Conservation (phyloP, 2,113 vertebrate species). For the Butorides virescens region DNA sequence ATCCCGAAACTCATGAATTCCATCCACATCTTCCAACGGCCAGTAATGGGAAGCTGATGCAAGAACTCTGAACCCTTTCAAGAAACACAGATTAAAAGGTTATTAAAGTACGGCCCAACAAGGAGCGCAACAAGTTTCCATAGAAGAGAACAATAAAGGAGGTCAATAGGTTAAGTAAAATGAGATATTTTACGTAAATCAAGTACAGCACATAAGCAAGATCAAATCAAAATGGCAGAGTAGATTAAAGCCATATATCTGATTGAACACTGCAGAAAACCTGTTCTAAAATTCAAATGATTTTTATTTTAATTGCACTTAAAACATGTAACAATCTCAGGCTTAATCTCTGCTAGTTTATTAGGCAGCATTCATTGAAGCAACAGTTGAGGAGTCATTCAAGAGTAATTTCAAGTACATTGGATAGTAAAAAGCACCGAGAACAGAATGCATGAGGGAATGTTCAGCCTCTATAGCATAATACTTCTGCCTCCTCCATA, state of each 20-base stretch:
- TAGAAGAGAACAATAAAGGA: background rate
- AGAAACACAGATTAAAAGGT: conserved; percentile 24
- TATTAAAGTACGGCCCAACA: background rate
- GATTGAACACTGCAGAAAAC: background rate
- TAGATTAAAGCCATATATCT: background rate
- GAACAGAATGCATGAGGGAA: fast-evolving
- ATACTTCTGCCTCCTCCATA: background rate
- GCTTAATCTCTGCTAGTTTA: background rate
- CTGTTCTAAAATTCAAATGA: background rate
- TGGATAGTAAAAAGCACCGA: background rate
- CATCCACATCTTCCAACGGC: conserved; percentile 89
- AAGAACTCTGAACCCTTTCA: conserved; percentile 87
- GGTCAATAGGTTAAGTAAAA: background rate
- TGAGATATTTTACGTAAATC: background rate
- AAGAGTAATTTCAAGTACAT: fast-evolving
- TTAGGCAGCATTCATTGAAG: background rate
- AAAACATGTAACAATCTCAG: background rate
- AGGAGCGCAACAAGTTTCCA: background rate
- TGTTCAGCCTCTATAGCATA: background rate
- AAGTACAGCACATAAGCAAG: background rate
- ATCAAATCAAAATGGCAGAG: background rate
- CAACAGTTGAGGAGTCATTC: background rate
- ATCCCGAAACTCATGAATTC: conserved; percentile 87
- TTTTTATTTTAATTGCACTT: background rate
- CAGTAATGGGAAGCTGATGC: conserved; percentile 93